Conservation (phyloP, 2,113 vertebrate species). For the Ictidomys tridecemlineatus region DNA sequence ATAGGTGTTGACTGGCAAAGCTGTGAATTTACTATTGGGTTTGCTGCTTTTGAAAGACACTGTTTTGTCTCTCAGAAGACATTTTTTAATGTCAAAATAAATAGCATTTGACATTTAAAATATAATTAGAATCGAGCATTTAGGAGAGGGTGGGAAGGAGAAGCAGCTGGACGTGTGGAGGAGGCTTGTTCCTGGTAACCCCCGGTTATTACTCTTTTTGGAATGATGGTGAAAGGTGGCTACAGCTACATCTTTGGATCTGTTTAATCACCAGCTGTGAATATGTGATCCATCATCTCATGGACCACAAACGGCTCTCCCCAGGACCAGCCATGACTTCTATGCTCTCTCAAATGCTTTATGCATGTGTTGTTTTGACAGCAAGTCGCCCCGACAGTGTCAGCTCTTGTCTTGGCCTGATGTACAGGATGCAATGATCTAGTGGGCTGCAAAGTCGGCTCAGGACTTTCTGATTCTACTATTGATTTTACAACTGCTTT, state of each 20-base stretch:
- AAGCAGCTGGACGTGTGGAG: slow-evolving; percentile 16
- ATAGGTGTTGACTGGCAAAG: background rate
- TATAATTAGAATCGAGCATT: slow-evolving; percentile 14
- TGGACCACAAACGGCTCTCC: slow-evolving; percentile 55
- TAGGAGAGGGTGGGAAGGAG: background rate
- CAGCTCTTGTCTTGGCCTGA: background rate
- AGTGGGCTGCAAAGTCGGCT: background rate
- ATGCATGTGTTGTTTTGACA: slow-evolving; percentile 45
- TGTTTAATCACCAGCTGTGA: slow-evolving; percentile 66
- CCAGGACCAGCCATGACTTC: slow-evolving; percentile 64
- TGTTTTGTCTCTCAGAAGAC: background rate
- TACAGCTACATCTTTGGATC: slow-evolving; percentile 46
- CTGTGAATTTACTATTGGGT: background rate
- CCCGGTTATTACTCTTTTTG: background rate
- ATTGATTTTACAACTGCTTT: background rate
- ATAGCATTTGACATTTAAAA: slow-evolving; percentile 65
- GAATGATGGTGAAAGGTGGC: slow-evolving; percentile 56
- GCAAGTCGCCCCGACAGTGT: accelerated
- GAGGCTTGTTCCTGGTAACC: background rate
- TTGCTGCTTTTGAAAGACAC: slow-evolving; percentile 6
- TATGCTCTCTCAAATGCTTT: slow-evolving; percentile 45
- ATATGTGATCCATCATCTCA: slow-evolving; percentile 65
- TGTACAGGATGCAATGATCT: background rate
- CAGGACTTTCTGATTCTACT: background rate
- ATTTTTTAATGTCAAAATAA: slow-evolving; percentile 56